A percentile compares a stretch with the other conserved stretches of the same genome.
These are phyloP conservation scores for Labrus mixtus DNA, from an alignment of 2,113 vertebrate species.

Conservation along the genomic window DNA sequence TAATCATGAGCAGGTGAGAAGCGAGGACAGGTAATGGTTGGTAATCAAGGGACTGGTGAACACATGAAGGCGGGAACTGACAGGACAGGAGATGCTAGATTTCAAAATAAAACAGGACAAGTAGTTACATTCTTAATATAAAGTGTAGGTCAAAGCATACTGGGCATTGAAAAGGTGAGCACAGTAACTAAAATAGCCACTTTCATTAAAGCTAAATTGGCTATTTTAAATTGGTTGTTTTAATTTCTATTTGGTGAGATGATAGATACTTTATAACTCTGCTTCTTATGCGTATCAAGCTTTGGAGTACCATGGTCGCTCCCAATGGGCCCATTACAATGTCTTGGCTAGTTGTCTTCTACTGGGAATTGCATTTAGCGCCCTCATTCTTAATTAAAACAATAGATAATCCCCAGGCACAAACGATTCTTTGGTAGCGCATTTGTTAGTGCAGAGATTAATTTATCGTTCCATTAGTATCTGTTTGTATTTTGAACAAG, in stretches of 20 bases:
- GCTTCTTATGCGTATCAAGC: neutral
- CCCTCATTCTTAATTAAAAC: conserved; percentile 73
- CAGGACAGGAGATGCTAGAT: too few relatives aligned
- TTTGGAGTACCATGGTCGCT: neutral
- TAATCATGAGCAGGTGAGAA: too few relatives aligned
- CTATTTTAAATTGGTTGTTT: neutral
- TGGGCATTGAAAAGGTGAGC: neutral
- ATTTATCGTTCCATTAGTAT: conserved; percentile 80
- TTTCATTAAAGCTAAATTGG: neutral
- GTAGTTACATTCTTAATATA: too few relatives aligned
- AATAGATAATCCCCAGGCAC: conserved; percentile 61
- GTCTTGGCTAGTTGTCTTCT: conserved; percentile 33
- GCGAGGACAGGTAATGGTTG: too few relatives aligned
- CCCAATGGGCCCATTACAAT: conserved; percentile 31
- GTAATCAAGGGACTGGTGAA: too few relatives aligned
- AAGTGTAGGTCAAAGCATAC: too few relatives aligned
- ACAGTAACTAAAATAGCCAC: neutral
- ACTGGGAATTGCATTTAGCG: conserved; percentile 29
- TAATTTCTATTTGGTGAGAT: neutral
- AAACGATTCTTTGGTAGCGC: conserved; percentile 65
- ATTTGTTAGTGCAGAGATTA: conserved; percentile 66
- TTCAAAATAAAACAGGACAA: too few relatives aligned
- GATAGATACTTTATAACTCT: neutral
- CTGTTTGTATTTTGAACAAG: conserved; percentile 72
- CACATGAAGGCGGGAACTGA: too few relatives aligned